phyloP scores from a whole-genome alignment of 1,140 invertebrate species.

The Anagrus nilaparvatae region DNA sequence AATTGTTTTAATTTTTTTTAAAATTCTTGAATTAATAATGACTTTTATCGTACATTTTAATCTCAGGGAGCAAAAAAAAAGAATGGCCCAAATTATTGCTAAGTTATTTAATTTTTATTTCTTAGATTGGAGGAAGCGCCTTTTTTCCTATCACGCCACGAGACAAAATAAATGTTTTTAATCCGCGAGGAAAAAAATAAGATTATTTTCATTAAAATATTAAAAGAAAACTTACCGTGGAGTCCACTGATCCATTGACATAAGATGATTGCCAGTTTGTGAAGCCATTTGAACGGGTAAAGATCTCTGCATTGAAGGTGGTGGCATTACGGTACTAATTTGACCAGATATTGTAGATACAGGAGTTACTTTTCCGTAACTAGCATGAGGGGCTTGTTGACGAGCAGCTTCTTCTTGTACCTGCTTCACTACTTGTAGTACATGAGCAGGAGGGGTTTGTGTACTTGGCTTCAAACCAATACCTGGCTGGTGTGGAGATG shows the following conservation, averaged over 20 bases:
- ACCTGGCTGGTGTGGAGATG: constrained; percentile 48
- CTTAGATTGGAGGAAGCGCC: too few species aligned
- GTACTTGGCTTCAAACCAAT: constrained; percentile 60
- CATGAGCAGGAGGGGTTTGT: constrained; percentile 69
- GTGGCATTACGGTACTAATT: constrained; percentile 50
- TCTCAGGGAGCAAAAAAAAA: too few species aligned
- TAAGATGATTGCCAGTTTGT: constrained; percentile 41
- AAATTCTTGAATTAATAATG: too few species aligned
- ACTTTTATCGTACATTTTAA: too few species aligned
- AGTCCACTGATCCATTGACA: constrained; percentile 61
- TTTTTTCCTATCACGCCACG: too few species aligned
- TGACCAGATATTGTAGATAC: constrained; percentile 42
- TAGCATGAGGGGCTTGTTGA: constrained; percentile 63
- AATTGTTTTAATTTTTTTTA: too few species aligned
- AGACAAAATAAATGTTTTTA: too few species aligned
- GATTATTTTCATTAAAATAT: too few species aligned
- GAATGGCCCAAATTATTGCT: too few species aligned
- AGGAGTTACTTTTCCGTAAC: constrained; percentile 62
- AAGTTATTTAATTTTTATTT: too few species aligned
- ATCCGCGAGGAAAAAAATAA: too few species aligned
- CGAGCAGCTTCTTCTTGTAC: constrained; percentile 86
- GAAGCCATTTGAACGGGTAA: constrained; percentile 40
- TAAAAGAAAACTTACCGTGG: constrained; percentile 38
- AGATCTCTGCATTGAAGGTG: constrained; percentile 52
- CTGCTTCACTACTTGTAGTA: constrained; percentile 79